Evolutionary conservation across 1,140 invertebrate genomes (phyloP), one percentile per base, ranked within the genome.

Genomic region (Bombus difficillimus): DNA sequence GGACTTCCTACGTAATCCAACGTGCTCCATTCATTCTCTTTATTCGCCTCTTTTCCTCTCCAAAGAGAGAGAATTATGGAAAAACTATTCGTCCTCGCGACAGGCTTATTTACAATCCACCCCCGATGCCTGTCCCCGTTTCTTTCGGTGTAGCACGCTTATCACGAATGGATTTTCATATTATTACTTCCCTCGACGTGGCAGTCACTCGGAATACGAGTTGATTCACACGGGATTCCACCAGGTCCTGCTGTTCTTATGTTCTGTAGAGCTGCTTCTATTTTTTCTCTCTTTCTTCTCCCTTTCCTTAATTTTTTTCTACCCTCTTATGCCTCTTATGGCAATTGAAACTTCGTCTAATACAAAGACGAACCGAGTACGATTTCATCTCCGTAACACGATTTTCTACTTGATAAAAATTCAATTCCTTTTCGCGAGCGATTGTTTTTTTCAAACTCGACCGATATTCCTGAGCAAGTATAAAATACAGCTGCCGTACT

Each of bases 101-200:
- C 71, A 68, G 28, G 62, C 28, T 83, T 83, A 83, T 83, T 82
- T 82, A 82, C 57, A 74, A 64, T 74, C 64, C 62, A 13, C 8
- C 34, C 34, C 12, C 32, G 39, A 66, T 37, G 59, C 22, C 69
- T 76, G 57, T n/a, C 25, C 41, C 10, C 41, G 72, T 68, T 83
- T 57, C 73, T 41, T 68, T 69, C n/a, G 28, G 4, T 12, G 41
- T 6, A 32, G 41, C 25, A 8, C 39, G 9, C 15, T 85, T 84
- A 85, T 82, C 59, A 41, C 76, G 69, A 82, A 75, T 80, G 81
- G 81, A 89, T 89, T 81, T 87, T 87, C 86, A 66, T 89, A 87
- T 87, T 87, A 85, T 85, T 87, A 87, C 77, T 85, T 71, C n/a
- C 22, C 22, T 18, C 25, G 18, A 1, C 68, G 39, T 57, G 25